Evolutionary conservation across 2,797 vertebrate species (phyloP).

Genomic region (Oreortyx pictus): DNA sequence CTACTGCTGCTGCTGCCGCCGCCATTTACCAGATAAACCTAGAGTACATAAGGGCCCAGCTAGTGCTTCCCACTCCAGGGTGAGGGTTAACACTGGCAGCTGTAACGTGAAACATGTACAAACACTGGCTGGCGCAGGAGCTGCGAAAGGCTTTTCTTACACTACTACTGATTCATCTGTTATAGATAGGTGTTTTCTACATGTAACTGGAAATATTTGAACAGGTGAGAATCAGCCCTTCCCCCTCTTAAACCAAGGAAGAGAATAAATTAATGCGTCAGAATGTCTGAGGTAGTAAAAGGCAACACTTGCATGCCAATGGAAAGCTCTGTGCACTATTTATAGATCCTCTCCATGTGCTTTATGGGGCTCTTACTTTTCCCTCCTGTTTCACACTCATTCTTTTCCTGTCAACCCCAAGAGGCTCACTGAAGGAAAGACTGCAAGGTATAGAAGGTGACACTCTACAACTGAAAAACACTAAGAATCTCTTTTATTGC

Average conservation of each 20-base stretch:
- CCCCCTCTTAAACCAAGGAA: constrained; percentile 7
- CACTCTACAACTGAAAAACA: background rate
- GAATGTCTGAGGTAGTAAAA: background rate
- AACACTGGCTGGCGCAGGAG: constrained; percentile 33
- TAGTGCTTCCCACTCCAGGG: background rate
- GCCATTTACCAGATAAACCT: constrained; percentile 29
- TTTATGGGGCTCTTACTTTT: background rate
- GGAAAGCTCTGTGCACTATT: constrained; percentile 34
- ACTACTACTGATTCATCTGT: constrained; percentile 38
- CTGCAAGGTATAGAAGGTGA: background rate
- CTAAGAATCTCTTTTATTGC: background rate
- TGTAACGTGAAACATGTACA: constrained; percentile 63
- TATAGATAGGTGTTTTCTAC: constrained; percentile 42
- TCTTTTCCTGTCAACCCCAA: background rate
- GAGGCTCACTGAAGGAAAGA: background rate
- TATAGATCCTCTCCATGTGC: constrained; percentile 13
- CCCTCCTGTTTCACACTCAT: background rate
- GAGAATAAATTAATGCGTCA: background rate
- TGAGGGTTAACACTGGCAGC: background rate
- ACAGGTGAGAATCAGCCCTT: constrained; percentile 54
- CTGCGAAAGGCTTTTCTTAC: constrained; percentile 23
- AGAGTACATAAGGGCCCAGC: background rate
- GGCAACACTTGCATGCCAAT: background rate
- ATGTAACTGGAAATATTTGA: constrained; percentile 51
- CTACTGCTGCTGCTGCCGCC: background rate